Conservation (phyloP, 2,888 invertebrate genomes). For the Acleris sparsana region DNA sequence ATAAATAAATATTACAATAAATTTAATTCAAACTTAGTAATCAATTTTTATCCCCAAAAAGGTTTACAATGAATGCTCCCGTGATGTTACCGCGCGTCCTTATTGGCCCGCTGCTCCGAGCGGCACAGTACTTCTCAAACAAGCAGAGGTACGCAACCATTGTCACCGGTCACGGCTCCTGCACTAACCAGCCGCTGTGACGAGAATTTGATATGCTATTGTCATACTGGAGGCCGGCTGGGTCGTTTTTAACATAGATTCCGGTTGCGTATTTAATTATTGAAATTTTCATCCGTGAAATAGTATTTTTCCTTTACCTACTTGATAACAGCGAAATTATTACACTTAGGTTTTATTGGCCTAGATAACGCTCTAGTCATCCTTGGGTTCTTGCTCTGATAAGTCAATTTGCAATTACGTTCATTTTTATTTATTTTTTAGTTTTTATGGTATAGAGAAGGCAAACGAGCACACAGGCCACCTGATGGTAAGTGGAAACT, state of each 20-base stretch:
- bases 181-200: slow-evolving; percentile 37
- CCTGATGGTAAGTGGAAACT: too few species aligned
- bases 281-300: slow-evolving; percentile 26
- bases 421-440: too few species aligned
- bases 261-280: slow-evolving; percentile 33
- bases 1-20: too few species aligned
- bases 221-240: slow-evolving; percentile 35
- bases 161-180: slow-evolving; percentile 38
- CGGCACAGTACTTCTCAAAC: slow-evolving; percentile 27
- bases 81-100: slow-evolving; percentile 33
- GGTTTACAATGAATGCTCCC: slow-evolving; percentile 36
- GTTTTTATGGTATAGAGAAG: too few species aligned
- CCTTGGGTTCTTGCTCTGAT: too few species aligned
- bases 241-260: slow-evolving; percentile 27
- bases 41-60: slow-evolving; percentile 17
- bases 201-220: slow-evolving; percentile 43
- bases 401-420: too few species aligned
- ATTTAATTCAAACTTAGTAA: too few species aligned
- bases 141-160: slow-evolving; percentile 37
- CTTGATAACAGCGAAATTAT: slow-evolving; percentile 14
- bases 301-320: slow-evolving; percentile 23
- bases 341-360: too few species aligned
- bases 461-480: too few species aligned
- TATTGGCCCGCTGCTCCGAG: slow-evolving; percentile 25
- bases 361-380: too few species aligned